Evolutionary conservation across 2,888 invertebrate species (phyloP).

Genomic region (Rhagophthalmus giganteus): DNA sequence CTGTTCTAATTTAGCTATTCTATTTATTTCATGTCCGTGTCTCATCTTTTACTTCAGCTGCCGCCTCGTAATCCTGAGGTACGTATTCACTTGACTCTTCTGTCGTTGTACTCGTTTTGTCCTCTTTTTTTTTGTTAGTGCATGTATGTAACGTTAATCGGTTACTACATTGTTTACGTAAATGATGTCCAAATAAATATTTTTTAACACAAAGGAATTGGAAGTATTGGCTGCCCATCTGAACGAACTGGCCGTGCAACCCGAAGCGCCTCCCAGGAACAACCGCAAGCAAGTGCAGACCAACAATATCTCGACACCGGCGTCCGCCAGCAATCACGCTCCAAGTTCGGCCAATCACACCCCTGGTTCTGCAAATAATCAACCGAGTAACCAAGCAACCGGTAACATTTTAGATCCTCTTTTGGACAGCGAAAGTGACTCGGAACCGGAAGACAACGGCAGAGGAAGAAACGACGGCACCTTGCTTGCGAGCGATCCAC

Average conservation of each 20-base stretch:
- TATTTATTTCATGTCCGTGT: slow-evolving; percentile 64
- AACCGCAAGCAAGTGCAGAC: slow-evolving; percentile 52
- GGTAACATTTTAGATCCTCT: slow-evolving; percentile 67
- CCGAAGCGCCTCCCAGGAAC: slow-evolving; percentile 72
- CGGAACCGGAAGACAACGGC: slow-evolving; percentile 81
- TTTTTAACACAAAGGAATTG: slow-evolving; percentile 74
- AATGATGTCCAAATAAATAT: background rate
- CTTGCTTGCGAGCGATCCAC: slow-evolving; percentile 92
- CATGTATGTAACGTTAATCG: background rate
- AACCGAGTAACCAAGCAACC: slow-evolving; percentile 35
- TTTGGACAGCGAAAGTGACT: slow-evolving; percentile 78
- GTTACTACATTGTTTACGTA: background rate
- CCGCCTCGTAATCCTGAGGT: slow-evolving; percentile 91
- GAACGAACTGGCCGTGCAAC: slow-evolving; percentile 84
- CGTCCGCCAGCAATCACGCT: slow-evolving; percentile 46
- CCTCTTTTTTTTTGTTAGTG: background rate
- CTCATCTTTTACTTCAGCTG: slow-evolving; percentile 64
- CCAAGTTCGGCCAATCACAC: slow-evolving; percentile 36
- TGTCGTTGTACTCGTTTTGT: slow-evolving; percentile 1
- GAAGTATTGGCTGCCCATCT: slow-evolving; percentile 95
- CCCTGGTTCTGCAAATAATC: slow-evolving; percentile 43
- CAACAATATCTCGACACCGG: slow-evolving; percentile 49
- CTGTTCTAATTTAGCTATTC: slow-evolving; percentile 57
- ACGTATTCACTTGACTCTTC: slow-evolving; percentile 59
- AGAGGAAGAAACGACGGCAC: slow-evolving; percentile 90